phyloP scores from a whole-genome alignment of 23 tunicate species.

The Halocynthia aurantium region DNA sequence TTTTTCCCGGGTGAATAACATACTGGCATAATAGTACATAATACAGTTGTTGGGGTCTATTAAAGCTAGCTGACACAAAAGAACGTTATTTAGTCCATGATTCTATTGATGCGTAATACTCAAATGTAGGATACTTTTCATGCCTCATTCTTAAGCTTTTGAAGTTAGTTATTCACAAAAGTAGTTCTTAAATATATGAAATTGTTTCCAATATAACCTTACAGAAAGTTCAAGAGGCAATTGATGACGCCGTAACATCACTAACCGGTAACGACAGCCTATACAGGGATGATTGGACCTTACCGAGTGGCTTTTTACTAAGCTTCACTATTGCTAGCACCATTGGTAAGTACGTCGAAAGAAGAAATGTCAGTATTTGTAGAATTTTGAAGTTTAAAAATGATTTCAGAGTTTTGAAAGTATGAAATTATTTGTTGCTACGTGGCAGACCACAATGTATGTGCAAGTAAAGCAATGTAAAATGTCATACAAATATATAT shows the following conservation, averaged over 20 bases:
- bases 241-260: conserved; percentile 7
- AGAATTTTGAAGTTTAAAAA: background rate
- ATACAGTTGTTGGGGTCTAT: too few species aligned
- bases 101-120: background rate
- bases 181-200: background rate
- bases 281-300: conserved; percentile 29
- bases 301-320: conserved; percentile 32
- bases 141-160: background rate
- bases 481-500: too few species aligned
- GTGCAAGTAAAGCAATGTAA: too few species aligned
- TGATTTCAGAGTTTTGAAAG: too few species aligned
- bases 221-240: conserved; percentile 34
- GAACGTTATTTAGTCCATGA: too few species aligned
- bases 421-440: too few species aligned
- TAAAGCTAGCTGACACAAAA: too few species aligned
- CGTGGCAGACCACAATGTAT: too few species aligned
- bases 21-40: too few species aligned
- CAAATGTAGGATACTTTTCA: background rate
- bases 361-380: background rate
- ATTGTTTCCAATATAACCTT: background rate
- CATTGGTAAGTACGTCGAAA: conserved; percentile 59
- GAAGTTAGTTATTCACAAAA: conserved; percentile 14
- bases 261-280: conserved; percentile 26
- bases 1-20: too few species aligned
- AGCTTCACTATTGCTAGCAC: conserved; percentile 61